Evolutionary conservation across 2,888 invertebrate species (phyloP).

Genomic region (Hartigia nigra): DNA sequence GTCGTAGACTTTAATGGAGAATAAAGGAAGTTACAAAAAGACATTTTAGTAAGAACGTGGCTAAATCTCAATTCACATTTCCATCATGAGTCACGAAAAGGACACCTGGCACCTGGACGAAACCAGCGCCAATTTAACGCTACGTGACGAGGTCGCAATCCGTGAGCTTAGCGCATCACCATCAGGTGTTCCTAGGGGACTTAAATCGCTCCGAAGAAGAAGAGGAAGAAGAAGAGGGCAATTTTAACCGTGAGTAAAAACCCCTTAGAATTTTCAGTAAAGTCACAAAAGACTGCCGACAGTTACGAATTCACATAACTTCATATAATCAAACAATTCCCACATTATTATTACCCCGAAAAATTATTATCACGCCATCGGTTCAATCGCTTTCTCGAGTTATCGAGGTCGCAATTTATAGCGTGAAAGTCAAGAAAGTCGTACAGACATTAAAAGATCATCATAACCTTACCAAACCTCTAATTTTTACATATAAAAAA

Average conservation of each 20-base stretch:
- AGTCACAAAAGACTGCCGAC: background rate
- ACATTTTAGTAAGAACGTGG: background rate
- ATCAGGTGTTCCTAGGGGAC: conserved; percentile 28
- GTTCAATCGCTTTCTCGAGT: background rate
- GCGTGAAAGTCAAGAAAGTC: background rate
- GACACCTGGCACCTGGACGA: conserved; percentile 18
- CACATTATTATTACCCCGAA: background rate
- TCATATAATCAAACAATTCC: background rate
- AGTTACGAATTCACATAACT: background rate
- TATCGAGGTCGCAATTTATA: background rate
- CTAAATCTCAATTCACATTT: background rate
- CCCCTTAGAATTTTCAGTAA: background rate
- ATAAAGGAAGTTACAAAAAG: background rate
- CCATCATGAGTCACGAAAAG: background rate
- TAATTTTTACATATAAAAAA: background rate
- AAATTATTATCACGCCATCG: background rate
- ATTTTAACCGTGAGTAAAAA: background rate
- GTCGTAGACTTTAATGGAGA: background rate
- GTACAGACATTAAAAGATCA: background rate
- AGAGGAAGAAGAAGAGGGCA: background rate
- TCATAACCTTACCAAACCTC: background rate
- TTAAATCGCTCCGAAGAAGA: background rate
- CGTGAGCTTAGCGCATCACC: conserved; percentile 29
- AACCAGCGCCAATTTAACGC: conserved; percentile 21
- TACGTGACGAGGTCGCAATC: conserved; percentile 32